Percentiles rank a stretch among this genome's conserved stretches.
Evolutionary conservation across 2,797 vertebrate species (phyloP).

Genomic region (Streptopelia turtur): DNA sequence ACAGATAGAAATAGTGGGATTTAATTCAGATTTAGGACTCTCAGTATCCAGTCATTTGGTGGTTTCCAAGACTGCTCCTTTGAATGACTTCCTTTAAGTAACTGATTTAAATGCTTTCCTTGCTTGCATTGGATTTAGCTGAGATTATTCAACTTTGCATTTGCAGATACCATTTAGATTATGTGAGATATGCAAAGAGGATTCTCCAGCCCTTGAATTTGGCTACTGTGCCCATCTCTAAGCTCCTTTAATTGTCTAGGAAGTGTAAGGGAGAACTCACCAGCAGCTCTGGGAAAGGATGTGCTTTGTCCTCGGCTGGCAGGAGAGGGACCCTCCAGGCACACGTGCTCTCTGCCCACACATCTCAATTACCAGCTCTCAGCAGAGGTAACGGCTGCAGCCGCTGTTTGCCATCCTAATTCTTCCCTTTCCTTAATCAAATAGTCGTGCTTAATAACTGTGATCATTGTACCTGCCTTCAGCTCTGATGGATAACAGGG

Average conservation of each 20-base stretch:
- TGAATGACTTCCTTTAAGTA: slow-evolving; percentile 15
- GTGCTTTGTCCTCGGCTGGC: neutral
- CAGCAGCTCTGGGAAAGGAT: neutral
- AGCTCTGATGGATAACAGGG: neutral
- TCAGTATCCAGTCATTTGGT: neutral
- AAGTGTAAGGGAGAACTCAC: neutral
- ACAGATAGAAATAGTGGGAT: slow-evolving; percentile 26
- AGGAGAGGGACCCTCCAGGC: neutral
- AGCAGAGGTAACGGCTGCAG: neutral
- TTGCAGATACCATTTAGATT: slow-evolving; percentile 27
- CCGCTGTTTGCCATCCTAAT: neutral
- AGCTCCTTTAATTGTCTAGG: neutral
- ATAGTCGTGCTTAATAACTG: neutral
- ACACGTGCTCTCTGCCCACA: neutral
- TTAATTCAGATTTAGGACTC: neutral
- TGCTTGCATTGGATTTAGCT: slow-evolving; percentile 28
- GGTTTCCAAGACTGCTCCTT: neutral
- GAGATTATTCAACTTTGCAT: slow-evolving; percentile 27
- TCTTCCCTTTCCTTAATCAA: neutral
- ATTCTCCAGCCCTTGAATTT: neutral
- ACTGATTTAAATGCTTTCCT: slow-evolving; percentile 25
- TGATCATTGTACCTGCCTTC: neutral
- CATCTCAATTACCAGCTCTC: neutral
- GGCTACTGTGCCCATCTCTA: neutral
- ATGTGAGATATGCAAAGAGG: neutral